Evolutionary conservation across 1,140 invertebrate species (phyloP), one percentile per base, ranked within the genome.

Genomic region (Heterodera carotae): DNA sequence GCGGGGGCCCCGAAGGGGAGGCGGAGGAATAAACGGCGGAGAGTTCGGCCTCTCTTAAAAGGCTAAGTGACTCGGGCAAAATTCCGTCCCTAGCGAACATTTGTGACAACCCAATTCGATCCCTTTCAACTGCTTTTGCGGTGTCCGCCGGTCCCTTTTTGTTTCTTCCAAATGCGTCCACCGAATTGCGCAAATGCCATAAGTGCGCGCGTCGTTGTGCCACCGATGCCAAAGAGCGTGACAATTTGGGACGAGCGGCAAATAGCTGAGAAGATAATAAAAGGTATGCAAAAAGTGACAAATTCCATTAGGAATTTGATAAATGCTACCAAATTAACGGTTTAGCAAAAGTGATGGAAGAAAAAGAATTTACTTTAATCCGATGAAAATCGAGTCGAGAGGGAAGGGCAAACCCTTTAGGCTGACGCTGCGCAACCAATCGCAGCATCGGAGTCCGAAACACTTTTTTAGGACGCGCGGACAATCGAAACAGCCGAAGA

Each of bases 381-480:
- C 62, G 27, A 6, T 66, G 62, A 12, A 66, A 34, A 27, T 66
- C 62, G 12, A 66, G 33, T 31, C 62, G 62, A 18, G 62, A 66
- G 33, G 62, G 62, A 18, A 66, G 62, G 8, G 62, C 62, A 22
- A 66, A 66, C 25, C 62, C 62, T n/a, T 66, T 10, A 7, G 62
- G 62, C 29, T 66, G 62, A 2, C 62, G 62, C 0, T 66, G 62
- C 3, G 62, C 62, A 29, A 66, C 12, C 25, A 66, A 4, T 12
- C 62, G 62, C 27, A 66, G 62, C 33, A 66, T 7, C 62, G 62
- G 12, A 15, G 62, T 66, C 62, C 62, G 62, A 6, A 27, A 66
- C 25, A 31, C 62, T 34, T 66, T 66, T 66, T 66, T 66, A 27
- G 62, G 62, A 12, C 62, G 62, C 6, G 29, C 29, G 0, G 48